A percentile compares a stretch with the other conserved stretches of the same genome.
Conservation (phyloP, 2,888 invertebrate species). For the Trichopria drosophilae region DNA sequence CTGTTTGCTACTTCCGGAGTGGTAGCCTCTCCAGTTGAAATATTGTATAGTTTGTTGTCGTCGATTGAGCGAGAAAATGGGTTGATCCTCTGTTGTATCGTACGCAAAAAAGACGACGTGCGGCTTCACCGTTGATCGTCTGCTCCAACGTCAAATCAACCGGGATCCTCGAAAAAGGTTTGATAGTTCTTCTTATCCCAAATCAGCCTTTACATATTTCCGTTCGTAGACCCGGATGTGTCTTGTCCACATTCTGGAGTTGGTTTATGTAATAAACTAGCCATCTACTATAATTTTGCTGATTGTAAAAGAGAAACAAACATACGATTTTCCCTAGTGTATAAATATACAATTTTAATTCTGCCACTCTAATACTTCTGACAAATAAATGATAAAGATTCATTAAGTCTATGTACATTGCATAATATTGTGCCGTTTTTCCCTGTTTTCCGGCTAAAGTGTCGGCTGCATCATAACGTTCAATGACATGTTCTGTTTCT, state of each 20-base stretch:
- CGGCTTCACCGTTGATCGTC: too few relatives aligned
- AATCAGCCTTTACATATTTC: conserved; percentile 34
- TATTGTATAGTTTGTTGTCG: conserved; percentile 33
- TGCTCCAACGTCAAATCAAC: conserved; percentile 37
- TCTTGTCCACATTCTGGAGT: conserved; percentile 28
- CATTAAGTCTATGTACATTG: too few relatives aligned
- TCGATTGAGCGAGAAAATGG: conserved; percentile 35
- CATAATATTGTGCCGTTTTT: conserved; percentile 14
- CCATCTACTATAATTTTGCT: conserved; percentile 14
- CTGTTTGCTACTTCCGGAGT: conserved; percentile 31
- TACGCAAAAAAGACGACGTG: too few relatives aligned
- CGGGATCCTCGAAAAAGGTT: conserved; percentile 37
- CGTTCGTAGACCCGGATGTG: conserved; percentile 35
- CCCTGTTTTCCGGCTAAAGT: conserved; percentile 35
- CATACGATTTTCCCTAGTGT: conserved; percentile 9
- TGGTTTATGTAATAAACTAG: conserved; percentile 4
- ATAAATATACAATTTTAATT: conserved; percentile 14
- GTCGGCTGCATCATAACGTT: conserved; percentile 31
- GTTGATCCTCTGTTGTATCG: conserved; percentile 37
- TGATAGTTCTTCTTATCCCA: conserved; percentile 37
- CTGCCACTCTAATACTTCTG: conserved; percentile 17
- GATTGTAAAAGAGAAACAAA: conserved; percentile 13
- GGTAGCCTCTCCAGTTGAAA: conserved; percentile 38
- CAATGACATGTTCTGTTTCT: conserved; percentile 31
- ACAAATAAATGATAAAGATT: conserved; percentile 8